Evolutionary conservation across 2,888 invertebrate species (phyloP), one percentile per base, ranked within the genome.

Genomic region (Bombylius discolor): DNA sequence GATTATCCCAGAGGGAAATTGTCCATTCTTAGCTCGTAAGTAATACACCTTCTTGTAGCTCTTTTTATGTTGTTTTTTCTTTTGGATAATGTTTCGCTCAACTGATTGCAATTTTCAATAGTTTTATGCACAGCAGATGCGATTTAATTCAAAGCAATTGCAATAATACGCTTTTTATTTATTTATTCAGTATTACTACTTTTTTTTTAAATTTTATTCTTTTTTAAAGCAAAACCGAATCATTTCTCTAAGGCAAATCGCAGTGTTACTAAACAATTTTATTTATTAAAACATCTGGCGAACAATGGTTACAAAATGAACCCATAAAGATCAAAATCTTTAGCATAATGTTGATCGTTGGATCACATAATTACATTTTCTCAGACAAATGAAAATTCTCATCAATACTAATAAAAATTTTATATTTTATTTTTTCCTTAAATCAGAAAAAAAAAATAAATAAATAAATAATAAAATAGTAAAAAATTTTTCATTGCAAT

Each of bases 231-330:
- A 23, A 23, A 23, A 23, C 23, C 23, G 23, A 23, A 36, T 42
- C 39, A 42, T 42, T 42, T 42, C 39, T 42, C 8, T 42, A 11
- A 42, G 39, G 39, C 9, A 3, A 7, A 42, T 36, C 9, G 1
- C 9, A 36, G 34, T 7, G 34, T 36, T 5, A 7, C 8, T 36
- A 36, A 36, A 42, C 8, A 42, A 42, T 42, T 23, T 23, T 23
- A 23, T 54, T 48, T 55, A 55, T 55, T 55, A 49, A 55, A 51
- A 55, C 55, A 55, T 55, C 55, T 55, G 55, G 55, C 56, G 52
- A 56, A 58, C 58, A 58, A 58, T 58, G 52, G 52, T 39, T 47
- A 36, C 47, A 39, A 55, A 55, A 55, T 55, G 48, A 55, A 55
- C 55, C 51, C 55, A 51, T 55, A 55, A 55, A 55, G 55, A 55